Percentiles rank a stretch among this genome's conserved stretches.
Conservation (phyloP, 2,888 invertebrate genomes). For the Nomada ruficornis region DNA sequence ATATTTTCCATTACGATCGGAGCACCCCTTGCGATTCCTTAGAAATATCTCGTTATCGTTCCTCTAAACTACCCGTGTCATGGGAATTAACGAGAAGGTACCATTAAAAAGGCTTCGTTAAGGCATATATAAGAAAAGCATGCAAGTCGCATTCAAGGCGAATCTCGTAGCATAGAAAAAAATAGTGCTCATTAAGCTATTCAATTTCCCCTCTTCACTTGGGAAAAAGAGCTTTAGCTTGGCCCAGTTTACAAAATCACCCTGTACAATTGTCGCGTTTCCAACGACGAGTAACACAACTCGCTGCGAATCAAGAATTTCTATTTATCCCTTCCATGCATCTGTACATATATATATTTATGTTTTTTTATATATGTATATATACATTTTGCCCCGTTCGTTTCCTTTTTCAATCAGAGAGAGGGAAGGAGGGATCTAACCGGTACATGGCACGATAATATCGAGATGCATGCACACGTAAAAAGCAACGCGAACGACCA, state of each 20-base stretch:
- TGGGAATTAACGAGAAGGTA: neutral
- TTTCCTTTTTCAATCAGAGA: neutral
- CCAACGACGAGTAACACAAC: neutral
- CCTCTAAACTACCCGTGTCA: neutral
- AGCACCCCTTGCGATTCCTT: neutral
- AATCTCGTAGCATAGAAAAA: constrained; percentile 18
- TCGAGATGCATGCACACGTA: neutral
- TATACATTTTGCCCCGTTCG: no score
- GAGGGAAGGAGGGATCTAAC: neutral
- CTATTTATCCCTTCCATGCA: neutral
- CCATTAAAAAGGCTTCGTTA: constrained; percentile 20
- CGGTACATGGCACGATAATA: neutral
- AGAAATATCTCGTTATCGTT: neutral
- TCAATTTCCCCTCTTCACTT: constrained; percentile 10
- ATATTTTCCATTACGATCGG: neutral
- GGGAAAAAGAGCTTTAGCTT: constrained; percentile 3
- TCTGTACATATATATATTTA: no score
- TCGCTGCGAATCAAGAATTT: constrained; percentile 6
- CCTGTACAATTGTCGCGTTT: constrained; percentile 16
- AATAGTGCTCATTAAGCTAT: constrained; percentile 38
- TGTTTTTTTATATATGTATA: neutral
- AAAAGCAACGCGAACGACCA: neutral
- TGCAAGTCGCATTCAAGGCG: constrained; percentile 16
- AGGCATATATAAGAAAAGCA: neutral
- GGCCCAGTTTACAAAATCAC: constrained; percentile 33